Evolutionary conservation across 2,797 vertebrate species (phyloP), one percentile per base, ranked within the genome.

Genomic region (Semaprochilodus insignis): DNA sequence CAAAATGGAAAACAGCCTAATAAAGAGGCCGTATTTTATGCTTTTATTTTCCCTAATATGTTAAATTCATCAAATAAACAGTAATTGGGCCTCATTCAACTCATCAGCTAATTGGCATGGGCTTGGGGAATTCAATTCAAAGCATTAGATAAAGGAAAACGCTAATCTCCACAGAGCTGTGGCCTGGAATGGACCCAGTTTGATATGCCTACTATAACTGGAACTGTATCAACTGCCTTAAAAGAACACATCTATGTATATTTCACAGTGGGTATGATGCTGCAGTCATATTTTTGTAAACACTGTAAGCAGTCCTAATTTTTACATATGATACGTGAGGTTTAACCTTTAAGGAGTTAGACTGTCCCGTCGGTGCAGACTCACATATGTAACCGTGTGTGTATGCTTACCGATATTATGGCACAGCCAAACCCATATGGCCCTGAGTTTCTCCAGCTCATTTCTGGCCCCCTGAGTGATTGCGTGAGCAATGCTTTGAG

Each of bases 391-490:
- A 65, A n/a, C 11, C 44, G 55, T 73, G 23, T 80, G 27, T 44
- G 36, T 83, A 69, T 36, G 91, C 91, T 87, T 73, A 96, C 96
- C 91, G 0, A 96, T 95, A 90, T 95, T 96, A 88, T 96, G 91
- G 85, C 96, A 97, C 75, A 97, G 89, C 96, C 96, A 97, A 74
- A 95, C 91, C 95, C 96, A 95, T 83, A 94, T 92, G 70, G 95
- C 92, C 23, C 95, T 87, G 25, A 93, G 73, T 74, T 71, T 92
- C 89, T 97, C 95, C 93, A 97, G 84, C 65, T 95, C 92, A 4
- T 84, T 94, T 17, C 86, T 91, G 88, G 91, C 83, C 78, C 77
- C 91, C 14, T 89, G 89, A 17, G 94, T 95, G 90, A 96, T 90
- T 77, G 87, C 88, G 59, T 87, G 87, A 1, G 92, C 90, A 0